phyloP scores from a whole-genome alignment of 2,888 invertebrate genomes.

The Drosophila testacea region DNA sequence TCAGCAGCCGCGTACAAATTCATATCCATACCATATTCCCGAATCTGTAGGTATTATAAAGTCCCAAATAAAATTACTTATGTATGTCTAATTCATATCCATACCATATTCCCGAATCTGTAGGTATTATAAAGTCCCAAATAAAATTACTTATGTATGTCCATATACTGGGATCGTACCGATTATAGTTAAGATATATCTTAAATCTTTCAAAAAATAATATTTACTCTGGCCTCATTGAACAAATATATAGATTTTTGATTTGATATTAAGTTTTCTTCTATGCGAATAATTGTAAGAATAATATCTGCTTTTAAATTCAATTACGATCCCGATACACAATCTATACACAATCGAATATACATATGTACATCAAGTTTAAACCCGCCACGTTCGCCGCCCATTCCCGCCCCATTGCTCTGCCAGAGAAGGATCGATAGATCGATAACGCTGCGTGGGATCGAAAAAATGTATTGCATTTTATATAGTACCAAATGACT shows the following conservation, averaged over 20 bases:
- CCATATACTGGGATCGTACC: slow-evolving; percentile 3
- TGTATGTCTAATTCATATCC: background rate
- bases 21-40: background rate
- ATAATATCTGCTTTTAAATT: background rate
- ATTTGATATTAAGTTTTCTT: too few relatives aligned
- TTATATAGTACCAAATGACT: slow-evolving; percentile 71
- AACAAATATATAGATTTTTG: too few relatives aligned
- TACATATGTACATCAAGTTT: background rate
- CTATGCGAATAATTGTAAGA: too few relatives aligned
- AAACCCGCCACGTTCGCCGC: background rate
- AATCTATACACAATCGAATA: background rate
- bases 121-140: background rate
- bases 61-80: too few relatives aligned
- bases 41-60: background rate
- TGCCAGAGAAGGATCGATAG: slow-evolving; percentile 11
- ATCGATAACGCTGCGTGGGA: slow-evolving; percentile 35
- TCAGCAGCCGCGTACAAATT: background rate
- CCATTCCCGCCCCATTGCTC: background rate
- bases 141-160: background rate
- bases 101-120: slow-evolving; percentile 1
- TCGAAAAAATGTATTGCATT: slow-evolving; percentile 59
- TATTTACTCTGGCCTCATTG: background rate
- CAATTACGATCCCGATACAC: background rate
- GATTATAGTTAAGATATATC: background rate
- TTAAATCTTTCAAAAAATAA: slow-evolving; percentile 1